Evolutionary conservation across 2,113 vertebrate species (phyloP).

Genomic region (Arenaria interpres): DNA sequence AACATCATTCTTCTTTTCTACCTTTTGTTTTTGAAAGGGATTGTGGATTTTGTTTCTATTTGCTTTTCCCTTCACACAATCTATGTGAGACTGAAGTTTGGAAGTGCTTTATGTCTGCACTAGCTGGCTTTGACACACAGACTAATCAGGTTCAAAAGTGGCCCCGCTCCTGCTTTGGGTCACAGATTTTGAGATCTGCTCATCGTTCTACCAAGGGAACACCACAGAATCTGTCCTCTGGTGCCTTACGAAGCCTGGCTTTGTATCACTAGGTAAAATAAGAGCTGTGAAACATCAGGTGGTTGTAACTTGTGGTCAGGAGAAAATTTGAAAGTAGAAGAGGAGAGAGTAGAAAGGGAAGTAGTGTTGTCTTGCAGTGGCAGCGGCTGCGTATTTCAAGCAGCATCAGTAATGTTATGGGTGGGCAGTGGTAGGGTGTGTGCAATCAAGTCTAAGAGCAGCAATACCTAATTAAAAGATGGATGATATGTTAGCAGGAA

Average conservation of each 20-base stretch:
- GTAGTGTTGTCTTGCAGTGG: background rate
- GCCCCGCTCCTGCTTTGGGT: background rate
- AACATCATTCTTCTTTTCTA: background rate
- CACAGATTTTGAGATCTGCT: background rate
- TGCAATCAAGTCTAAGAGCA: background rate
- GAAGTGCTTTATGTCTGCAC: background rate
- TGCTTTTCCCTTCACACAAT: background rate
- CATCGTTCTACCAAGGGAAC: background rate
- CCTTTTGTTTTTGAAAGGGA: background rate
- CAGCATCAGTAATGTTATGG: background rate
- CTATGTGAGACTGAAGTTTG: background rate
- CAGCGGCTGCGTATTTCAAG: background rate
- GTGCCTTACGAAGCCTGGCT: background rate
- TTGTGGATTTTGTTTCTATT: background rate
- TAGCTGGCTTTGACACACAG: background rate
- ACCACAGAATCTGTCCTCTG: background rate
- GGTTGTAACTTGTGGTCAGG: background rate
- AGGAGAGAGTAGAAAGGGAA: background rate
- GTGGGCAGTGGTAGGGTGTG: background rate
- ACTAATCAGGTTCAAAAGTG: background rate
- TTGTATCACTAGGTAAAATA: background rate
- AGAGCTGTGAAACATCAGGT: background rate
- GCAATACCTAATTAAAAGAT: background rate
- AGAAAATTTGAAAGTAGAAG: background rate
- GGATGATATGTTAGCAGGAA: background rate